Conservation (phyloP, 2,113 vertebrate genomes). For the Eubucco bourcierii region DNA sequence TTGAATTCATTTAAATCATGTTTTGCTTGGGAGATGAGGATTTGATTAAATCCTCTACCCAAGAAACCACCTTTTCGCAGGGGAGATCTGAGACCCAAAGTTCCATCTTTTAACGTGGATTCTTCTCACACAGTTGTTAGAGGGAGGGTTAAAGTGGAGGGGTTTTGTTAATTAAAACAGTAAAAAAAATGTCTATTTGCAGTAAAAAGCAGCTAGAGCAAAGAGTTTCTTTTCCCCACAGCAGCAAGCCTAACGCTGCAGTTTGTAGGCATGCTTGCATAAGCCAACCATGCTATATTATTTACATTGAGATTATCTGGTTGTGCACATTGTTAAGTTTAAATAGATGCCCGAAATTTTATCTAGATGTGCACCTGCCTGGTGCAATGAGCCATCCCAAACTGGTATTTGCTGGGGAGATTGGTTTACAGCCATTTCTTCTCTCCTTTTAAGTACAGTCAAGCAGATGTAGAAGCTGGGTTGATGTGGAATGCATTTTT, state of each 20-base stretch:
- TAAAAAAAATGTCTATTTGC: not conserved
- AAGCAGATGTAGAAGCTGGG: slow-evolving; percentile 74
- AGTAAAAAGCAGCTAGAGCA: not conserved
- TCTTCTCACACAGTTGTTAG: not conserved
- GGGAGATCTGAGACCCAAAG: not conserved
- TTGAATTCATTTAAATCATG: not conserved
- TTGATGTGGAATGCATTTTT: slow-evolving; percentile 64
- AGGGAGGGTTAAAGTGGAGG: not conserved
- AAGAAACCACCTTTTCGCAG: not conserved
- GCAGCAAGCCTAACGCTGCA: not conserved
- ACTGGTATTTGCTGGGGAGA: slow-evolving; percentile 80
- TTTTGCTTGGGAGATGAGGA: not conserved
- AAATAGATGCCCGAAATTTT: slow-evolving; percentile 85
- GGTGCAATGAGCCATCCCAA: slow-evolving; percentile 47
- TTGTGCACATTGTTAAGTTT: slow-evolving; percentile 78
- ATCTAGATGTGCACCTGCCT: slow-evolving; percentile 81
- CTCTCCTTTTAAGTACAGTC: slow-evolving; percentile 77
- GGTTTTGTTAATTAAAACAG: not conserved
- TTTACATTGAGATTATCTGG: slow-evolving; percentile 78
- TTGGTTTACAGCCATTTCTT: slow-evolving; percentile 78
- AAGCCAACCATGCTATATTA: slow-evolving; percentile 66
- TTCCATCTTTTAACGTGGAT: not conserved
- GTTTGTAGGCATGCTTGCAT: not conserved
- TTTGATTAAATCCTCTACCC: no score
- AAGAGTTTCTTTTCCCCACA: not conserved